A percentile compares a stretch with the other conserved stretches of the same genome.
These are phyloP conservation scores for Fringilla coelebs DNA, from an alignment of 2,797 vertebrate species.

Conservation along the genomic window DNA sequence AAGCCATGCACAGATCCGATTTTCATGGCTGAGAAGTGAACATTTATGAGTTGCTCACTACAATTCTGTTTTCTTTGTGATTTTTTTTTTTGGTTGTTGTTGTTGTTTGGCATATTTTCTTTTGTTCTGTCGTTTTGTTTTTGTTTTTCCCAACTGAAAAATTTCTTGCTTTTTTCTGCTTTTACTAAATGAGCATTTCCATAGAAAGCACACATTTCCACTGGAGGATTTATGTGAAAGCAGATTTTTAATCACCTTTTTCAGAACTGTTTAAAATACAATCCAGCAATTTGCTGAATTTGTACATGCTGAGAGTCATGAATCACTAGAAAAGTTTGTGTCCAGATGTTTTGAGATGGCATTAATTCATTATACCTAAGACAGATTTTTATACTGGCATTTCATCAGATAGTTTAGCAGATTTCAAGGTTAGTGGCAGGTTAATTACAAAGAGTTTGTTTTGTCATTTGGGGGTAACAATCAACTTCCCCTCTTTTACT, in stretches of 20 bases:
- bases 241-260: neutral
- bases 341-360: neutral
- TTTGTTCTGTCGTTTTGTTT: neutral
- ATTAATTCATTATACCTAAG: neutral
- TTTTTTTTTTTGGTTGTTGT: neutral
- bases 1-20: neutral
- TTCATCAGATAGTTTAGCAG: neutral
- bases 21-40: neutral
- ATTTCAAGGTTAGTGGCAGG: neutral
- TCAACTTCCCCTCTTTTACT: neutral
- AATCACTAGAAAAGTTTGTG: neutral
- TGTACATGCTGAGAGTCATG: neutral
- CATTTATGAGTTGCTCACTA: neutral
- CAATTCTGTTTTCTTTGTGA: neutral
- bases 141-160: neutral
- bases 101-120: neutral
- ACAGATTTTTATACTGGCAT: neutral
- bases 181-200: neutral
- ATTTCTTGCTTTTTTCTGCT: neutral
- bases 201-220: neutral
- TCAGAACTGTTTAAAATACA: neutral
- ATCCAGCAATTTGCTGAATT: neutral
- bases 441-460: neutral
- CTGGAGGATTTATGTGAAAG: neutral
- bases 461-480: neutral